These are phyloP conservation scores for Mesocricetus auratus DNA, from an alignment of 2,113 vertebrate genomes.

Conservation along the genomic window DNA sequence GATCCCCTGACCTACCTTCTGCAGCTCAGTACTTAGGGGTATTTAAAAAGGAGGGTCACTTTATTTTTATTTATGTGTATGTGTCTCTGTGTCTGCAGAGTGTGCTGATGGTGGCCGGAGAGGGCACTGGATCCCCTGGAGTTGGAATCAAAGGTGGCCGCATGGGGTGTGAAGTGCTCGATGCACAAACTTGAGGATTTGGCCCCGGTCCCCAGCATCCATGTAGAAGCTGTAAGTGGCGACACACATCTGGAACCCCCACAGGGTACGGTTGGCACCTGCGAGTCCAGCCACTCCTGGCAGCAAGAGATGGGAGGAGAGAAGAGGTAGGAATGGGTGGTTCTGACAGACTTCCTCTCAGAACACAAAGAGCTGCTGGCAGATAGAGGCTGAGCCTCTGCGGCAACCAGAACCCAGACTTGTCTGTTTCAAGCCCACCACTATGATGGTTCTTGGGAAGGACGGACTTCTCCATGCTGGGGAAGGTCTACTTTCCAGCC, in stretches of 20 bases:
- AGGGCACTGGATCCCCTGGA: neutral
- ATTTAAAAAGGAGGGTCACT: neutral
- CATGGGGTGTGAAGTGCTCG: neutral
- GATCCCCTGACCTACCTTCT: neutral
- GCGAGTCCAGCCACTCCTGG: neutral
- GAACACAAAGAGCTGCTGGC: neutral
- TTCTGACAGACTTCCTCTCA: neutral
- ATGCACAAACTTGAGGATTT: neutral
- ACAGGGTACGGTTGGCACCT: neutral
- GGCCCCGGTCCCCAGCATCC: neutral
- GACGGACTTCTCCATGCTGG: fast-evolving
- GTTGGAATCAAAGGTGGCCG: neutral
- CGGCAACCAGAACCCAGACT: neutral
- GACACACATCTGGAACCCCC: neutral
- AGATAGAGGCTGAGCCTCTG: neutral
- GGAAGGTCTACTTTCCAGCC: neutral
- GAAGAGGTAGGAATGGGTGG: neutral
- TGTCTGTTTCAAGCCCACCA: neutral
- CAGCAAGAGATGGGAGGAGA: no score
- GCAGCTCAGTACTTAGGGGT: neutral
- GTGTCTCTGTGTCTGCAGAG: neutral
- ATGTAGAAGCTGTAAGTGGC: neutral
- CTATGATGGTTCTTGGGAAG: neutral
- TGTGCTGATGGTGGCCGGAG: neutral
- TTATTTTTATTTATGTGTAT: neutral